Conservation (phyloP, 2,888 invertebrate genomes). For the Erebia epiphron region DNA sequence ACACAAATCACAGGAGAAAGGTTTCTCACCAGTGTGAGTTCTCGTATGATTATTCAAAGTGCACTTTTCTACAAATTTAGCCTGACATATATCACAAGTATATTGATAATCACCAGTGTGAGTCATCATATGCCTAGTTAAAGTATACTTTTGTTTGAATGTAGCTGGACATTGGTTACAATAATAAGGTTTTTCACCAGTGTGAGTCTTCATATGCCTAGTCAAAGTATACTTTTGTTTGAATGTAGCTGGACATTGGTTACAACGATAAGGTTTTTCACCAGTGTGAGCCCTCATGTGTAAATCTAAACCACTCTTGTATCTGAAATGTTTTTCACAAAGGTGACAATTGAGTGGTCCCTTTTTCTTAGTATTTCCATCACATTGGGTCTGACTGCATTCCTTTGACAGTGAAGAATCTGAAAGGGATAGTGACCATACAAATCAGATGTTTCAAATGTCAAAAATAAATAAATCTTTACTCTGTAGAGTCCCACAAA, state of each 20-base stretch:
- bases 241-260: neutral
- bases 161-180: neutral
- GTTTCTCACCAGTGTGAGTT: neutral
- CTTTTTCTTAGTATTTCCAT: neutral
- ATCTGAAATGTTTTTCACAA: neutral
- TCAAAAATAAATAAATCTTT: too few species aligned
- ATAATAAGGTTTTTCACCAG: neutral
- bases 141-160: neutral
- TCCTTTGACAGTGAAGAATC: neutral
- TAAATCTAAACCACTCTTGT: neutral
- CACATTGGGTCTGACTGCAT: neutral
- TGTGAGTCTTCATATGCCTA: neutral
- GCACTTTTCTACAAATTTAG: neutral
- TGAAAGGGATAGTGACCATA: too few species aligned
- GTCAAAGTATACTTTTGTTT: neutral
- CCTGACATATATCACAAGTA: neutral
- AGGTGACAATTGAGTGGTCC: neutral
- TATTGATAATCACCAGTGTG: neutral
- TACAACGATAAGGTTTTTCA: neutral
- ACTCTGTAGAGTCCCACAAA: too few species aligned
- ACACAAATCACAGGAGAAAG: neutral
- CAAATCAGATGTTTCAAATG: too few species aligned
- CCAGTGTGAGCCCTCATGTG: slow-evolving; percentile 4
- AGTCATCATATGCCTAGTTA: neutral
- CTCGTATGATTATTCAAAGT: neutral